Conservation (phyloP, 2,113 vertebrate species). For the Tragelaphus imberbis region DNA sequence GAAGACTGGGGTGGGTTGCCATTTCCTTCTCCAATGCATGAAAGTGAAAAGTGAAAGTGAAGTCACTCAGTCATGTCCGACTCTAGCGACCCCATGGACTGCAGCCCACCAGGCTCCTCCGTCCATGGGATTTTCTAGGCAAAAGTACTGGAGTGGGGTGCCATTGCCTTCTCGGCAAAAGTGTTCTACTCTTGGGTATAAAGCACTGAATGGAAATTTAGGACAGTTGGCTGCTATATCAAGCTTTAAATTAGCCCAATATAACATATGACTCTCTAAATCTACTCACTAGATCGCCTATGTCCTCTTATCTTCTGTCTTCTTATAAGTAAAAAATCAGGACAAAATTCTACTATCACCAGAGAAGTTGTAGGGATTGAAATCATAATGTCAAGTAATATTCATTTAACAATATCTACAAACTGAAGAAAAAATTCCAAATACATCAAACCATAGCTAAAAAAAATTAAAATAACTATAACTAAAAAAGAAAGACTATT, state of each 20-base stretch:
- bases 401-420: neutral
- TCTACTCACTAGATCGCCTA: neutral
- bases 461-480: neutral
- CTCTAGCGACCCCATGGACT: too few species aligned
- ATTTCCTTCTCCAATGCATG: too few species aligned
- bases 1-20: too few species aligned
- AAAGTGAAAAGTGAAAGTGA: too few species aligned
- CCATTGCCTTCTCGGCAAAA: neutral
- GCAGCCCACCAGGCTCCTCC: too few species aligned
- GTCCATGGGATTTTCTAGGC: too few species aligned
- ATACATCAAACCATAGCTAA: neutral
- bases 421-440: neutral
- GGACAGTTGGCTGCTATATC: neutral
- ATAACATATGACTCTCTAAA: neutral
- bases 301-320: neutral
- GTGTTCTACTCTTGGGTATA: neutral
- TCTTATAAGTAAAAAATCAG: neutral
- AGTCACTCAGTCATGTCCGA: too few species aligned
- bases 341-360: neutral
- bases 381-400: slow-evolving; percentile 10
- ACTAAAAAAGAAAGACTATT: neutral
- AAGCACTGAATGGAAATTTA: slow-evolving; percentile 1
- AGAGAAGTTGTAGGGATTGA: neutral
- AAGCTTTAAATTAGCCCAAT: neutral
- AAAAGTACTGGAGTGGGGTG: too few species aligned